These are phyloP conservation scores for Melanotus villosus DNA, from an alignment of 2,888 invertebrate species.

Conservation along the genomic window DNA sequence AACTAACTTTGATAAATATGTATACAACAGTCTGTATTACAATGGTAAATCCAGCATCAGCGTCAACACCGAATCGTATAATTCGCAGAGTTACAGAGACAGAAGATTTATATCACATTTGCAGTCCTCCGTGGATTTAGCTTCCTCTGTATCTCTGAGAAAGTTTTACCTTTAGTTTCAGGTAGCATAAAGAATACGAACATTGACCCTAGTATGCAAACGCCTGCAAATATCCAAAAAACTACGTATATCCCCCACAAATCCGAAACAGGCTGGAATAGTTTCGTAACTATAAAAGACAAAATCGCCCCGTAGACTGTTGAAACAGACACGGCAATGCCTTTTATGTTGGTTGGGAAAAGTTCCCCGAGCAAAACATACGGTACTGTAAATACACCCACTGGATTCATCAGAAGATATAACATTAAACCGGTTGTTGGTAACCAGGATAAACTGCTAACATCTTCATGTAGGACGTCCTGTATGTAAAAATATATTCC, in stretches of 20 bases:
- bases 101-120: too few relatives aligned
- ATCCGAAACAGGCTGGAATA: slow-evolving; percentile 73
- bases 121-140: slow-evolving; percentile 64
- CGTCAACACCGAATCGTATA: too few relatives aligned
- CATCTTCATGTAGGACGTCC: slow-evolving; percentile 64
- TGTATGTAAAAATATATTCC: slow-evolving; percentile 73
- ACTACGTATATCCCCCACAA: slow-evolving; percentile 73
- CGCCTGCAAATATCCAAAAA: slow-evolving; percentile 73
- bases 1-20: too few relatives aligned
- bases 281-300: slow-evolving; percentile 73
- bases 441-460: slow-evolving; percentile 68
- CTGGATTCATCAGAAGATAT: slow-evolving; percentile 74
- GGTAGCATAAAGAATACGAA: slow-evolving; percentile 74
- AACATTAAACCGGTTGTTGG: slow-evolving; percentile 72
- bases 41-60: too few relatives aligned
- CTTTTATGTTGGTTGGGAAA: slow-evolving; percentile 76
- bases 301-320: slow-evolving; percentile 72
- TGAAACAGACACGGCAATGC: slow-evolving; percentile 72
- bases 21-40: too few relatives aligned
- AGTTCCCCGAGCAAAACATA: slow-evolving; percentile 77
- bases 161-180: slow-evolving; percentile 70
- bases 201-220: slow-evolving; percentile 72
- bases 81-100: too few relatives aligned
- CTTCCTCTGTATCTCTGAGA: slow-evolving; percentile 74
- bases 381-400: slow-evolving; percentile 74